Conservation (phyloP, 53 echinoderm and acorn worm genomes). For the Stichopus horrens region DNA sequence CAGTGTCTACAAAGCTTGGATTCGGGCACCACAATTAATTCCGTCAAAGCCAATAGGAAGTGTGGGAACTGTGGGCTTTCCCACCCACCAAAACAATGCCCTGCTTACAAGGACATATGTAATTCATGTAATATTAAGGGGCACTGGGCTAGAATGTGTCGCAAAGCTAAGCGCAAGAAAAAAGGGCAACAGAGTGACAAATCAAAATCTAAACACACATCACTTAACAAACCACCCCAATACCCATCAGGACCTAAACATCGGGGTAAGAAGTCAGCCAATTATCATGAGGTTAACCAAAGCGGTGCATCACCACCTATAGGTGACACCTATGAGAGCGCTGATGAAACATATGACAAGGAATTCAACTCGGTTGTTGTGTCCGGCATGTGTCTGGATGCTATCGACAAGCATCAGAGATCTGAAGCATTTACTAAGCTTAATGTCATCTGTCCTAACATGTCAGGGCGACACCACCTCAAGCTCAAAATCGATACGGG, state of each 20-base stretch:
- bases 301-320: background rate
- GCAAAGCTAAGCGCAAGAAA: slow-evolving; percentile 37
- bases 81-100: slow-evolving; percentile 51
- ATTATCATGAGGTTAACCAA: slow-evolving; percentile 1
- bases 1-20: slow-evolving; percentile 32
- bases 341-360: background rate
- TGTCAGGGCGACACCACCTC: slow-evolving; percentile 38
- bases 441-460: slow-evolving; percentile 42
- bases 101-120: slow-evolving; percentile 52
- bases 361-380: slow-evolving; percentile 38
- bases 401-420: background rate
- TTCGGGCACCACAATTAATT: slow-evolving; percentile 2
- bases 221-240: background rate
- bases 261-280: background rate
- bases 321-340: background rate
- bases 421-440: slow-evolving; percentile 42
- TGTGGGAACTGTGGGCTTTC: slow-evolving; percentile 49
- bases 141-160: slow-evolving; percentile 44
- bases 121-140: slow-evolving; percentile 39
- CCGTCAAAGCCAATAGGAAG: background rate
- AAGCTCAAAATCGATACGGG: slow-evolving; percentile 63
- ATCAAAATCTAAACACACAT: background rate
- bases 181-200: slow-evolving; percentile 1
- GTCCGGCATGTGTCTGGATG: slow-evolving; percentile 33
- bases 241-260: background rate